Percentiles rank a stretch among this genome's conserved stretches.
These are phyloP conservation scores for Leptopilina drosophilae DNA, from an alignment of 2,888 invertebrate species.

Conservation along the genomic window DNA sequence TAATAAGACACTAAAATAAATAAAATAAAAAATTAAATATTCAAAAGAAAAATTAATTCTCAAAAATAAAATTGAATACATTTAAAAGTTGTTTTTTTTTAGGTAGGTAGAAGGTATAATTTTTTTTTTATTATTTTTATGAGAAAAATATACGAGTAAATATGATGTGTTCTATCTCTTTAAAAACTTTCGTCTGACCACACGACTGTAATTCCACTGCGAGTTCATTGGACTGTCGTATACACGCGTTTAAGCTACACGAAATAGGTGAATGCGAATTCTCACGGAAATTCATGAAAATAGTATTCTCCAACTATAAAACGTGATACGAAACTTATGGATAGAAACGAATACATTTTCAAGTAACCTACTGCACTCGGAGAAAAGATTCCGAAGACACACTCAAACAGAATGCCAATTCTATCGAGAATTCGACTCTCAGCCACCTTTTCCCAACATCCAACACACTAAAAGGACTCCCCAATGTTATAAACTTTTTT, in stretches of 20 bases:
- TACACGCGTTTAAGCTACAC: neutral
- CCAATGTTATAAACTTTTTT: conserved; percentile 11
- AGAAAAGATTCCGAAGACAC: conserved; percentile 23
- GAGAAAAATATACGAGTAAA: neutral
- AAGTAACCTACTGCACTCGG: conserved; percentile 2
- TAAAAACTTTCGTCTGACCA: neutral
- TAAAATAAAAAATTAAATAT: no score
- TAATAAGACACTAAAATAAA: no score
- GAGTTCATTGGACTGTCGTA: neutral
- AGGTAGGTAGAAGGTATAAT: no score
- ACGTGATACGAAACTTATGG: conserved; percentile 20
- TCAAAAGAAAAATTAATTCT: no score
- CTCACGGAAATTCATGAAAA: conserved; percentile 35
- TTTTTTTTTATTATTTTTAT: no score
- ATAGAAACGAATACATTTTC: conserved; percentile 31
- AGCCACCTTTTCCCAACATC: neutral
- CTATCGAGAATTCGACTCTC: neutral
- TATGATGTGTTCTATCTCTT: neutral
- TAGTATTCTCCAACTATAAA: conserved; percentile 5
- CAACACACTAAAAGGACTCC: neutral
- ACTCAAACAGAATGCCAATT: conserved; percentile 36
- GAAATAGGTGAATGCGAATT: conserved; percentile 5
- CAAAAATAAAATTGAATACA: no score
- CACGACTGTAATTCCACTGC: neutral
- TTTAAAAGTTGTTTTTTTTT: no score